phyloP scores from a whole-genome alignment of 2,113 vertebrate genomes.

The Lepidiolamprologus cunningtoni region DNA sequence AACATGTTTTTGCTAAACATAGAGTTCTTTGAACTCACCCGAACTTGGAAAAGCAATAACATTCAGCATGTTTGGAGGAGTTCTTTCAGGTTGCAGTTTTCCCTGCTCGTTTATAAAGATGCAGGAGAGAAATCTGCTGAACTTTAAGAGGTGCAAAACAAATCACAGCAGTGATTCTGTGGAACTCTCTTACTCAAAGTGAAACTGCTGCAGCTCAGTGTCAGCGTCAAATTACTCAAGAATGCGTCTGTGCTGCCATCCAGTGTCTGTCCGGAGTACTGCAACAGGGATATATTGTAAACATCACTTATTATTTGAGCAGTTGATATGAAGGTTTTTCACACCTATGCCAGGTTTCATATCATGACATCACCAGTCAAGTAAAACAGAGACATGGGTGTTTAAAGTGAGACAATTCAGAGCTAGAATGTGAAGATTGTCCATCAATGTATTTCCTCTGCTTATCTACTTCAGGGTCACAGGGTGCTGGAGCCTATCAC shows the following conservation, averaged over 20 bases:
- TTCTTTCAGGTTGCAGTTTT: neutral
- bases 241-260: constrained; percentile 25
- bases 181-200: neutral
- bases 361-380: neutral
- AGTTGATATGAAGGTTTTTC: neutral
- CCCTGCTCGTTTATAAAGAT: neutral
- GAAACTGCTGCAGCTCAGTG: neutral
- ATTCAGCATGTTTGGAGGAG: neutral
- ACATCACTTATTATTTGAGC: constrained; percentile 17
- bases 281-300: neutral
- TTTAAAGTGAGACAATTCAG: neutral
- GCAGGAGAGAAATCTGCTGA: neutral
- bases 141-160: neutral
- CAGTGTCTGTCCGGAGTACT: neutral
- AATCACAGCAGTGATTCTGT: neutral
- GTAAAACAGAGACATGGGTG: neutral
- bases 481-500: neutral
- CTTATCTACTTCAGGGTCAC: neutral
- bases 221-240: neutral
- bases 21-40: neutral
- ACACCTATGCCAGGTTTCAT: neutral
- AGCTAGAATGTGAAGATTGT: neutral
- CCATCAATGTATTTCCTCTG: neutral
- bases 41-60: neutral
- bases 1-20: neutral